Conservation (phyloP, 2,797 vertebrate species). For the Acestrorhynchus altus region DNA sequence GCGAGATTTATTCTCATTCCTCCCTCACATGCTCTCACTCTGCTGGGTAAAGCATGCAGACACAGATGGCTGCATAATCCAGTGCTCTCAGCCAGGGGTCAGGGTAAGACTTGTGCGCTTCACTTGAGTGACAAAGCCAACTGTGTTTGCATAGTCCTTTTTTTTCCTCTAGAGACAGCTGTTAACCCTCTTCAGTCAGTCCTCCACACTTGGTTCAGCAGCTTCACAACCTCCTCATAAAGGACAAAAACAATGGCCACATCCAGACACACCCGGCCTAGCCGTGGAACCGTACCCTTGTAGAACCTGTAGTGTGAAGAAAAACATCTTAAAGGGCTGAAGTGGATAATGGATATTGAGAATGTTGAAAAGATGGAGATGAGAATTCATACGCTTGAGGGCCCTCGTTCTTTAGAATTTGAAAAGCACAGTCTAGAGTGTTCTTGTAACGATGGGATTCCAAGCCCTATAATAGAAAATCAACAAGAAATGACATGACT, state of each 20-base stretch:
- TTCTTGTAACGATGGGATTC: conserved; percentile 84
- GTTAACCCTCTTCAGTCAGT: conserved; percentile 70
- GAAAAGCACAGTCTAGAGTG: conserved; percentile 85
- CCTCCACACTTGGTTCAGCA: conserved; percentile 79
- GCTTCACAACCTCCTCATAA: conserved; percentile 81
- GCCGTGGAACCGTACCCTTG: conserved; percentile 80
- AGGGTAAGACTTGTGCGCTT: conserved; percentile 29
- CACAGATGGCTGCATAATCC: conserved; percentile 49
- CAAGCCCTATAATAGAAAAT: conserved; percentile 73
- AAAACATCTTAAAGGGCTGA: background rate
- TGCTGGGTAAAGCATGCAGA: conserved; percentile 30
- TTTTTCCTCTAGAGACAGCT: background rate
- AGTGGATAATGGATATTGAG: background rate
- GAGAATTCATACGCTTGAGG: conserved; percentile 79
- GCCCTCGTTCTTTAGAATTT: conserved; percentile 85
- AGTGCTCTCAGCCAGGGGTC: conserved; percentile 28
- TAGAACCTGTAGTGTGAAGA: conserved; percentile 72
- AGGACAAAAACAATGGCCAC: conserved; percentile 82
- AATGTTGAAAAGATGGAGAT: background rate
- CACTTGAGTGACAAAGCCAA: conserved; percentile 46
- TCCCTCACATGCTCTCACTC: conserved; percentile 17
- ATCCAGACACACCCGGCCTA: conserved; percentile 77
- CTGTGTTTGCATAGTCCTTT: conserved; percentile 52
- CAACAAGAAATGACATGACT: background rate
- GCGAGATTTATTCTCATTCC: conserved; percentile 24